Conservation (phyloP, 2,888 invertebrate species). For the Limnephilus auricula region DNA sequence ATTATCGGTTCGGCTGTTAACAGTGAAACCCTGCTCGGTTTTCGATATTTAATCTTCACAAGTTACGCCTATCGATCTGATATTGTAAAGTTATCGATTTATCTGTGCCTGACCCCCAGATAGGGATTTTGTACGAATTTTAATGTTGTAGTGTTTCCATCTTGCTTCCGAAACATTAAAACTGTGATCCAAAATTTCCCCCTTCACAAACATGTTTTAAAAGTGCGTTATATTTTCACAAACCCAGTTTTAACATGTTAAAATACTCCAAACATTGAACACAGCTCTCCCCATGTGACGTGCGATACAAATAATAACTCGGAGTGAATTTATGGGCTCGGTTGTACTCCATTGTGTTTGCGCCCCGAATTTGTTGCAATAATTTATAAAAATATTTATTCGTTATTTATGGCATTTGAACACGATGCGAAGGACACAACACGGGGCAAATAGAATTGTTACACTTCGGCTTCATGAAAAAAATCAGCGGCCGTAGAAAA, state of each 20-base stretch:
- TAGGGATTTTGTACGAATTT: background rate
- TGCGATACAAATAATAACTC: background rate
- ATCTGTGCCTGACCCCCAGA: too few relatives aligned
- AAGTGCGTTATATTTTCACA: slow-evolving; percentile 25
- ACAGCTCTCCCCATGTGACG: background rate
- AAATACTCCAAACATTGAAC: slow-evolving; percentile 35
- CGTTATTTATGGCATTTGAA: slow-evolving; percentile 66
- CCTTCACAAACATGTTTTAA: background rate
- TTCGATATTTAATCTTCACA: too few relatives aligned
- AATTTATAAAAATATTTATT: slow-evolving; percentile 67
- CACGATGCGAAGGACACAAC: slow-evolving; percentile 53
- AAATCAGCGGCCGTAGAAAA: slow-evolving; percentile 63
- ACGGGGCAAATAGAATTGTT: slow-evolving; percentile 59
- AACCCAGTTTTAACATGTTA: slow-evolving; percentile 32
- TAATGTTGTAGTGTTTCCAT: background rate
- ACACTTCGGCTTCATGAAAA: slow-evolving; percentile 46
- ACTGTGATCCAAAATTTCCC: background rate
- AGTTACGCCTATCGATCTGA: too few relatives aligned
- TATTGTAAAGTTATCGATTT: too few relatives aligned
- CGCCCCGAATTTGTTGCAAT: slow-evolving; percentile 67
- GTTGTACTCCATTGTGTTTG: slow-evolving; percentile 62
- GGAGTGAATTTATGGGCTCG: slow-evolving; percentile 53
- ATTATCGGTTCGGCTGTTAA: too few relatives aligned
- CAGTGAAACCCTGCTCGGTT: too few relatives aligned
- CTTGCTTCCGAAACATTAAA: background rate